These are phyloP conservation scores for Hemiprocne comata DNA, from an alignment of 2,113 vertebrate genomes.

Conservation along the genomic window DNA sequence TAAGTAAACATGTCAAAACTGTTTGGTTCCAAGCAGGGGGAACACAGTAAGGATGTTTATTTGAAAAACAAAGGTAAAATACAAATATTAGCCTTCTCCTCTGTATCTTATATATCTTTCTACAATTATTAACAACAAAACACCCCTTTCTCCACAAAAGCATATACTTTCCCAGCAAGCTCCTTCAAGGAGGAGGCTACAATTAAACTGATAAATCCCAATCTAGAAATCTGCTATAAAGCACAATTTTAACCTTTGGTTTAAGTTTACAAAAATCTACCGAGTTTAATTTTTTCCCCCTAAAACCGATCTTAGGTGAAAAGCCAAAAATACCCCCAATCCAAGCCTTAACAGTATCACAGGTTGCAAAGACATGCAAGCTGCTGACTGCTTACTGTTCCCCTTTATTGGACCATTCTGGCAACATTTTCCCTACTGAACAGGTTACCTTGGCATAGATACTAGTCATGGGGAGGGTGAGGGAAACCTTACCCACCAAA, in stretches of 20 bases:
- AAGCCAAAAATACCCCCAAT: background rate
- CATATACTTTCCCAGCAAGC: background rate
- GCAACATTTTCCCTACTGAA: background rate
- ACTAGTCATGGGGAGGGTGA: rapidly evolving
- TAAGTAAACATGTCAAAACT: background rate
- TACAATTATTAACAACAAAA: background rate
- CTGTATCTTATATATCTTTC: background rate
- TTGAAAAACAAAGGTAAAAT: background rate
- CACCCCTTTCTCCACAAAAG: background rate
- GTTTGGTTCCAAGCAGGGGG: background rate
- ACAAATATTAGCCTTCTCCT: background rate
- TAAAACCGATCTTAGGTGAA: background rate
- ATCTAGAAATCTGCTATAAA: background rate
- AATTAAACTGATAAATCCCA: background rate
- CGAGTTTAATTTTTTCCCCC: background rate
- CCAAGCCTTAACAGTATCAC: background rate
- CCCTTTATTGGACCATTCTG: background rate
- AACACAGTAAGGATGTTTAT: background rate
- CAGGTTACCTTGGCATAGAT: too few species aligned
- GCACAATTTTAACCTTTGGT: background rate
- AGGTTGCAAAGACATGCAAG: background rate
- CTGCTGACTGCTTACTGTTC: background rate
- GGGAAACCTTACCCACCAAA: background rate
- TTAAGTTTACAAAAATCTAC: background rate
- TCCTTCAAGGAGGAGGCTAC: background rate